Evolutionary conservation across 1,140 invertebrate genomes (phyloP).

Genomic region (Drosophila nannoptera): DNA sequence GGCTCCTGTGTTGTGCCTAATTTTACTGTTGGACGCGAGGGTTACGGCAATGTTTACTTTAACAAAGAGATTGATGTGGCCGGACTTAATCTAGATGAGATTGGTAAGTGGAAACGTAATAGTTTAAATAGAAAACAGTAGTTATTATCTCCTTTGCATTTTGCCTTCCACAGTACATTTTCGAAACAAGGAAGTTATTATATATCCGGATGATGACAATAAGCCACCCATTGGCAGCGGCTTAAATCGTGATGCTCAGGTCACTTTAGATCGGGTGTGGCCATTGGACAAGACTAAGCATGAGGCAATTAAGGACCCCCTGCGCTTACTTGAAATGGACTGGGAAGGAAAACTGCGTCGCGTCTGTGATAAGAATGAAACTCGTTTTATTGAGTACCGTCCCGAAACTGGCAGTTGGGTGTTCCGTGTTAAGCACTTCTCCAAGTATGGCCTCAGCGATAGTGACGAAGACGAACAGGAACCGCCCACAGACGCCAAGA

Average conservation of each 20-base stretch:
- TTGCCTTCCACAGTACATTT: conserved; percentile 82
- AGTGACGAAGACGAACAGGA: conserved; percentile 85
- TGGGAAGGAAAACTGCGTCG: conserved; percentile 92
- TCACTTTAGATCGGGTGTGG: conserved; percentile 96
- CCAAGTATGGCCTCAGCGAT: conserved; percentile 96
- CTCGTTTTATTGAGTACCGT: conserved; percentile 95
- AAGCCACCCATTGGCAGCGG: conserved; percentile 90
- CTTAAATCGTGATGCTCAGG: conserved; percentile 94
- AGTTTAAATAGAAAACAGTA: background rate
- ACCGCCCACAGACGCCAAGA: conserved; percentile 78
- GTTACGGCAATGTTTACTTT: conserved; percentile 96
- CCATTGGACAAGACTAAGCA: conserved; percentile 92
- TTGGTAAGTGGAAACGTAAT: conserved; percentile 79
- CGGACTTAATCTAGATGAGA: conserved; percentile 92
- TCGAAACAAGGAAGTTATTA: conserved; percentile 87
- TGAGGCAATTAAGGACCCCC: conserved; percentile 89
- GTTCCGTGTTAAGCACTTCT: conserved; percentile 96
- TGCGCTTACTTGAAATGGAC: conserved; percentile 88
- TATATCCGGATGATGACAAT: conserved; percentile 85
- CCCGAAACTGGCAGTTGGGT: conserved; percentile 98
- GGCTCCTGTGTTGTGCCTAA: conserved; percentile 92
- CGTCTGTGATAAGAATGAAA: conserved; percentile 91
- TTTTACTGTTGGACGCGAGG: conserved; percentile 92
- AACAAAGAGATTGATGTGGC: conserved; percentile 92
- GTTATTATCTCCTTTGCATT: no score